Evolutionary conservation across 2,888 invertebrate genomes (phyloP).

Genomic region (Mythimna lalbum): DNA sequence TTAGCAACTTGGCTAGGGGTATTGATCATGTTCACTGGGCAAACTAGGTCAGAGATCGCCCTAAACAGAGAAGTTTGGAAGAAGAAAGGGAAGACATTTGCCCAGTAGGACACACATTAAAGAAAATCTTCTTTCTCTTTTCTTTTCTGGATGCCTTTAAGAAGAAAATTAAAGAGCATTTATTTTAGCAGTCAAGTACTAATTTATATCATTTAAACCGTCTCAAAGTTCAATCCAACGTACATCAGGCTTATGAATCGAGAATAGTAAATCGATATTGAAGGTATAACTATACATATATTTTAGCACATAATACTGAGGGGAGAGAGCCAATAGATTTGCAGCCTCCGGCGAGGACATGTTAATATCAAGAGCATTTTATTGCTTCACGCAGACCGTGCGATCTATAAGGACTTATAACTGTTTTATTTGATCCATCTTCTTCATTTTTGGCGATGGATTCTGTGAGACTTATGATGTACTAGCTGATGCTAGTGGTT

Average conservation of each 20-base stretch:
- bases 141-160: too few species aligned
- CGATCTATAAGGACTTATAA: constrained; percentile 51
- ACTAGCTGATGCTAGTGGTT: too few species aligned
- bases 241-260: constrained; percentile 15
- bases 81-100: too few species aligned
- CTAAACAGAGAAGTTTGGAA: too few species aligned
- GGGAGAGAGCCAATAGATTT: constrained; percentile 74
- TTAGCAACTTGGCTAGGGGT: too few species aligned
- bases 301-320: constrained; percentile 63
- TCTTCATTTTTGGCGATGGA: constrained; percentile 14
- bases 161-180: too few species aligned
- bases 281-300: constrained; percentile 37
- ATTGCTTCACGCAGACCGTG: constrained; percentile 69
- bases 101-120: too few species aligned
- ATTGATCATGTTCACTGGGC: too few species aligned
- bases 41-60: too few species aligned
- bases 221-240: background rate
- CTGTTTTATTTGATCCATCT: constrained; percentile 43
- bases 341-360: constrained; percentile 80
- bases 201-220: background rate
- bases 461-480: background rate
- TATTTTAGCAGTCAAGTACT: too few species aligned
- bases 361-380: constrained; percentile 84
- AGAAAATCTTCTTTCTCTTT: too few species aligned
- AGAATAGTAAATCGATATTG: constrained; percentile 23